A percentile compares a stretch with the other conserved stretches of the same genome.
Evolutionary conservation across 1,140 invertebrate species (phyloP).

Genomic region (Neodiprion lecontei): DNA sequence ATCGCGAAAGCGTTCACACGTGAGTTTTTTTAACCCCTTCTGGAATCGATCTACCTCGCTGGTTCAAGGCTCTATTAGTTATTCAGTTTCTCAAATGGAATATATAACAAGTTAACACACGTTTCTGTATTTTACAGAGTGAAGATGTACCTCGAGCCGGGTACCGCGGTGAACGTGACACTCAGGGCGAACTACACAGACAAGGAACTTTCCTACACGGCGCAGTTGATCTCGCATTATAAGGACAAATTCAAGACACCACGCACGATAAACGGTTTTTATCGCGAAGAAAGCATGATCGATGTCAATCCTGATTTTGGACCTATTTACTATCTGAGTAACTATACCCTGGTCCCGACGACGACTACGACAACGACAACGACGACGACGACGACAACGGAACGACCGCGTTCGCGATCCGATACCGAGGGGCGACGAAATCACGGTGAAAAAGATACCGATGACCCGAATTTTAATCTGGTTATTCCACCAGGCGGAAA

Average conservation of each 20-base stretch:
- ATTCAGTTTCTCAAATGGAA: too few species aligned
- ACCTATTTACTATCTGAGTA: constrained; percentile 75
- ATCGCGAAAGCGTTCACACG: constrained; percentile 66
- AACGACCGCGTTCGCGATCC: constrained; percentile 41
- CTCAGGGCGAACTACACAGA: constrained; percentile 74
- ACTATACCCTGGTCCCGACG: constrained; percentile 78
- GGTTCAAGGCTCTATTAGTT: background rate
- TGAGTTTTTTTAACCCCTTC: constrained; percentile 37
- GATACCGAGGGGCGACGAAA: constrained; percentile 16
- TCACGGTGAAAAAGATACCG: constrained; percentile 26
- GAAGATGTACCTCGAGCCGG: constrained; percentile 70
- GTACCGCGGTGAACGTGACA: constrained; percentile 81
- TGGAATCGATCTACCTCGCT: background rate
- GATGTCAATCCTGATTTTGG: constrained; percentile 73
- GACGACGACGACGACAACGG: constrained; percentile 71
- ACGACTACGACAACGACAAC: constrained; percentile 77
- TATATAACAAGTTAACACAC: too few species aligned
- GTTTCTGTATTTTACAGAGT: constrained; percentile 53
- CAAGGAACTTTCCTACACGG: constrained; percentile 75
- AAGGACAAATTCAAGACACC: constrained; percentile 64
- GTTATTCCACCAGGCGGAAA: constrained; percentile 40
- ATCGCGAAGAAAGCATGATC: constrained; percentile 69
- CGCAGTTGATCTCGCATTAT: constrained; percentile 73
- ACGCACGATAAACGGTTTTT: constrained; percentile 64
- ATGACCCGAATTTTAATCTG: constrained; percentile 41